phyloP scores from a whole-genome alignment of 2,797 vertebrate genomes.

The Sparus aurata region DNA sequence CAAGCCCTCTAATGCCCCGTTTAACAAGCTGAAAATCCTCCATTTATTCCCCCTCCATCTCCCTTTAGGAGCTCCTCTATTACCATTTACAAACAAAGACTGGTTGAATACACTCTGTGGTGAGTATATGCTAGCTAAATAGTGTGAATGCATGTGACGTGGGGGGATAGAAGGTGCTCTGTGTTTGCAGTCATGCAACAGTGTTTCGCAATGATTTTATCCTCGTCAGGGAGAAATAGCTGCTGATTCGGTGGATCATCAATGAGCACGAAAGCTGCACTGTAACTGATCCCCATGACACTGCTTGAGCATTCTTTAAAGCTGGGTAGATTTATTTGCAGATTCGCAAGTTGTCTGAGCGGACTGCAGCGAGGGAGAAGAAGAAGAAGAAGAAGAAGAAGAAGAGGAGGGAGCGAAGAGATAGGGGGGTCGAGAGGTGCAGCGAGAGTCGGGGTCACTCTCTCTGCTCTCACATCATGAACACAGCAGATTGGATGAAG shows the following conservation, averaged over 20 bases:
- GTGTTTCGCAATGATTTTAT: constrained; percentile 17
- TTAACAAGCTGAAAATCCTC: constrained; percentile 87
- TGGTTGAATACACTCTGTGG: constrained; percentile 44
- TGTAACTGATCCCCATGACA: background rate
- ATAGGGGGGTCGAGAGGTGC: constrained; percentile 39
- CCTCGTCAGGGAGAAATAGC: background rate
- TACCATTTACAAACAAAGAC: constrained; percentile 76
- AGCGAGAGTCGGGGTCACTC: constrained; percentile 56
- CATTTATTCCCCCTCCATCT: constrained; percentile 76
- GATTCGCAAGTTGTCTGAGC: background rate
- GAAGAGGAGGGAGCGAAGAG: background rate
- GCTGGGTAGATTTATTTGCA: background rate
- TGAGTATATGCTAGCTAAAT: constrained; percentile 25
- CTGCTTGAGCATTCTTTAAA: background rate
- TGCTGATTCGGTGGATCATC: background rate
- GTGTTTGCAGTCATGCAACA: constrained; percentile 2
- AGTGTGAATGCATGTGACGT: constrained; percentile 49
- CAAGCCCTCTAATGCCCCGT: constrained; percentile 83
- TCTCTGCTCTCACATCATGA: constrained; percentile 62
- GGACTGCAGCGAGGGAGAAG: background rate
- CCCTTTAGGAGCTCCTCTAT: constrained; percentile 72
- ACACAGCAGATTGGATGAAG: constrained; percentile 71
- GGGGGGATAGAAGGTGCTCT: constrained; percentile 25
- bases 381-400: constrained; percentile 6
- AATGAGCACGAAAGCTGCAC: background rate